Evolutionary conservation across 1,140 invertebrate species (phyloP).

Genomic region (Euschistus heros): DNA sequence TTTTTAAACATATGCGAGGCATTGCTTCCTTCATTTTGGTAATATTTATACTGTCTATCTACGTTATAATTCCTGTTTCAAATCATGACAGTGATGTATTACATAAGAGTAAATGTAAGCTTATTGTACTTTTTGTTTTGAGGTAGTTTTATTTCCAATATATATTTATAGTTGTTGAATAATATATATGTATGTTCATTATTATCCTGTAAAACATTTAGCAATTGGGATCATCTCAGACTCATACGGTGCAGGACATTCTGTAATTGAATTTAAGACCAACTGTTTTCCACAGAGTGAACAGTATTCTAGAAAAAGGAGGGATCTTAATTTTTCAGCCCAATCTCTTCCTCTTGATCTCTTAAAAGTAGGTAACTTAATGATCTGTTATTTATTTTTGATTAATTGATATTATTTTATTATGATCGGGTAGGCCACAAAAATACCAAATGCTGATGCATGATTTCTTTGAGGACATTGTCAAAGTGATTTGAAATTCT

Average conservation of each 20-base stretch:
- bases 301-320: constrained; percentile 31
- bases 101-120: not conserved
- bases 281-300: constrained; percentile 33
- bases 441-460: not conserved
- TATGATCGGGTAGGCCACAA: not conserved
- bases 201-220: not conserved
- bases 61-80: too few species aligned
- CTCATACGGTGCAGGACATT: constrained; percentile 18
- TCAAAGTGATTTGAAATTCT: not conserved
- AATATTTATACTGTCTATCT: too few species aligned
- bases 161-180: not conserved
- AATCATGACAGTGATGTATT: too few species aligned
- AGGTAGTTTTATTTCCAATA: not conserved
- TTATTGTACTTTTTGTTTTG: not conserved
- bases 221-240: constrained; percentile 8
- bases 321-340: constrained; percentile 25
- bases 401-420: not conserved
- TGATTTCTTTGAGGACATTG: not conserved
- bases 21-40: not conserved
- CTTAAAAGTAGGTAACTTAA: not conserved
- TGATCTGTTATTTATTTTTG: not conserved
- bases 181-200: not conserved
- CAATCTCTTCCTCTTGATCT: not conserved
- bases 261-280: constrained; percentile 33
- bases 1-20: not conserved